Conservation (phyloP, 2,113 vertebrate species). For the Xerus inauris region DNA sequence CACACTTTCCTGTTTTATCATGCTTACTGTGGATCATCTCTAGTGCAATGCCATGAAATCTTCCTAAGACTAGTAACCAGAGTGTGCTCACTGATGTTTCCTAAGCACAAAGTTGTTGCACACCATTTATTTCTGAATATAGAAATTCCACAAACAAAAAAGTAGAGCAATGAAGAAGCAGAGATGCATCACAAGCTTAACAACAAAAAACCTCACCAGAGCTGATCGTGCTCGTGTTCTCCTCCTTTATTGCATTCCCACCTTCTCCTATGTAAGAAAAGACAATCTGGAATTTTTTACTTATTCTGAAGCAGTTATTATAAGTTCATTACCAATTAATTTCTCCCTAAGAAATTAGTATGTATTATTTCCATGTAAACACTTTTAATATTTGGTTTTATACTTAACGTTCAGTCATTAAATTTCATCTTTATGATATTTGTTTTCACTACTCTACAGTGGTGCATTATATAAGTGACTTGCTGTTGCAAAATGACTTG, state of each 20-base stretch:
- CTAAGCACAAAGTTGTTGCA: background rate
- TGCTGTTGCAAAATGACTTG: background rate
- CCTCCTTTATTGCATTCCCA: background rate
- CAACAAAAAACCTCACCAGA: background rate
- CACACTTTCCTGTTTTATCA: background rate
- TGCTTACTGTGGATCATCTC: background rate
- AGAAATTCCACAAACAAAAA: background rate
- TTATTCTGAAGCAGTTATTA: background rate
- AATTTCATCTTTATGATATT: background rate
- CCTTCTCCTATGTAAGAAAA: background rate
- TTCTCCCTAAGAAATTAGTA: background rate
- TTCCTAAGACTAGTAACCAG: background rate
- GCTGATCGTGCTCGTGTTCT: fast-evolving
- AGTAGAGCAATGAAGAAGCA: background rate
- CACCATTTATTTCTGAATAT: background rate
- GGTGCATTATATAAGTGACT: background rate
- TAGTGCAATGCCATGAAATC: background rate
- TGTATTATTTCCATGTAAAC: background rate
- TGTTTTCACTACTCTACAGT: background rate
- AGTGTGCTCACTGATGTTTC: background rate
- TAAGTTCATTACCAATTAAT: background rate
- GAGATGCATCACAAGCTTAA: background rate
- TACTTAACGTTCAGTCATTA: background rate
- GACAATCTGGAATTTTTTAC: background rate
- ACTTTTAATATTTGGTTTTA: background rate